Evolutionary conservation across 2,888 invertebrate species (phyloP), one percentile per base, ranked within the genome.

Genomic region (Tenthredo distinguenda): DNA sequence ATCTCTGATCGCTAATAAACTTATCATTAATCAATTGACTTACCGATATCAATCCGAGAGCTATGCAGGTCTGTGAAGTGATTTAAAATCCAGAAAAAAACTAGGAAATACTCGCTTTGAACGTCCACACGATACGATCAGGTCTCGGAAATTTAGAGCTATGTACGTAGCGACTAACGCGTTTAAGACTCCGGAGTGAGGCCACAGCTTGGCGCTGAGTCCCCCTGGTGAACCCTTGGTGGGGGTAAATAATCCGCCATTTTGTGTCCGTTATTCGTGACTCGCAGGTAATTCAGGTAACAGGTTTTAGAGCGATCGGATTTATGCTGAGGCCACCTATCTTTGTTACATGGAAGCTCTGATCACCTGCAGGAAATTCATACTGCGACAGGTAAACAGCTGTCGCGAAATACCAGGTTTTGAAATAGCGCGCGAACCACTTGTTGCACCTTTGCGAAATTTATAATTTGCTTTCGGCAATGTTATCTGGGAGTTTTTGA

Each of bases 251-350:
- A 50, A 18, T 65, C 81, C 81, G 21, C 81, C 81, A 81, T 81
- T 81, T 81, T 81, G 81, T 47, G 40, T 65, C 31, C 26, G n/a
- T 55, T 15, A 10, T 31, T 55, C 77, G 34, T 77, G 77, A 55
- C 47, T 77, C 77, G 77, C 81, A 81, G 62, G 62, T 65, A 81
- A 81, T 65, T 58, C 81, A 81, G 81, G 81, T 62, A 40, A 81
- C 81, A 81, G 81, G 81, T 58, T 62, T 62, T 65, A 40, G 26
- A 31, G 12, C 81, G 26, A 81, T 81, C 62, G 62, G 18, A 34
- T 81, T 18, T 7, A n/a, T 62, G 4, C 9, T 62, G 7, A 65
- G 15, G 58, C 81, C 81, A 81, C 43, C 81, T 81, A 40, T 40
- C 37, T 15, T 31, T n/a, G 15, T 55, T 31, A 31, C 31, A 31